Base-by-base conservation (phyloP, 2,797 vertebrate species). In the Alauda arvensis region DNA sequence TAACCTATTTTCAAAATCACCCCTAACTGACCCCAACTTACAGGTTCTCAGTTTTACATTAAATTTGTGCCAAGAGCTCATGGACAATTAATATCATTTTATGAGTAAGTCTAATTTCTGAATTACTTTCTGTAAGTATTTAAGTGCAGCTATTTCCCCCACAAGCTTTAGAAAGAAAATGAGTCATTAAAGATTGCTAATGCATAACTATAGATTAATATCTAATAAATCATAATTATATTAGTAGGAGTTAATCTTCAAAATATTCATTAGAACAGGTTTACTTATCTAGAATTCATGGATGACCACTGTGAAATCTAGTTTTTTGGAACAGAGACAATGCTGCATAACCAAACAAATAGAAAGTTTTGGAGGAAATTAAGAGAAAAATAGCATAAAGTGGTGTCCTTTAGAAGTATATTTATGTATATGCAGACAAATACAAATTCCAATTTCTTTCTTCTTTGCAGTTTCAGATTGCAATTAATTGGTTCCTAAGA, bases 151-250 rank as follows among this genome's bases (percentile, higher is more conserved):
- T 84, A 45, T 89, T 92, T 89, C 19, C 39, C 20, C 34, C 19
- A 60, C 23, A 78, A 74, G 52, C 29, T 69, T 87, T 83, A 74
- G 65, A 82, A 77, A 63, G 29, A 88, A 81, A 87, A 69, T 14
- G 24, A 77, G 28, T 70, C 57, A 69, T 59, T 90, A 76, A 87
- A 76, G 39, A 90, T 66, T 77, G 79, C 37, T 55, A 59, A 85
- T 71, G 31, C 65, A 25, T 57, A 83, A 84, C 57, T 66, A 53
- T 39, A 85, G 39, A 75, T 69, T 93, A 77, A 75, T 65, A 61
- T 66, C 53, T 87, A 84, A 75, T 68, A 87, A 92, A 78, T 60
- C n/a, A 68, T 62, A 78, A 80, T 83, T 66, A 79, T 14, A 62
- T 37, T 19, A 71, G 45, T 40, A 91, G 33, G 61, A 85, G 60